These are phyloP conservation scores for Fissipunctia ypsillon DNA, from an alignment of 2,888 invertebrate genomes.

Conservation along the genomic window DNA sequence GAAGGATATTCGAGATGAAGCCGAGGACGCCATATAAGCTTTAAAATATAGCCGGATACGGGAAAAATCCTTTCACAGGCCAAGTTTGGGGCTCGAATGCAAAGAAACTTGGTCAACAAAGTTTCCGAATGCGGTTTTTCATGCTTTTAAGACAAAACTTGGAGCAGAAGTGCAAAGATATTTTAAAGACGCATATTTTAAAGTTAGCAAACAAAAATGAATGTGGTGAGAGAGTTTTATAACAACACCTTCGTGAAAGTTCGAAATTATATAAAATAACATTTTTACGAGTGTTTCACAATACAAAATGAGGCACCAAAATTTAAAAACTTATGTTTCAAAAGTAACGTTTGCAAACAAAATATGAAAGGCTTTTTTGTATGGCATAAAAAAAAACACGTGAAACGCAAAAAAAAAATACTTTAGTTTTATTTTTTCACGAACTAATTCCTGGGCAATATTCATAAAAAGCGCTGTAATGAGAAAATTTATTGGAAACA, in stretches of 20 bases:
- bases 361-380: background rate
- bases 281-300: conserved; percentile 26
- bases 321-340: background rate
- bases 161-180: conserved; percentile 36
- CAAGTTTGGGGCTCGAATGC: conserved; percentile 63
- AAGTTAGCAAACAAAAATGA: conserved; percentile 54
- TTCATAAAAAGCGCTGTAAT: conserved; percentile 63
- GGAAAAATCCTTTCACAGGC: conserved; percentile 70
- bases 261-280: conserved; percentile 34
- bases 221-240: conserved; percentile 35
- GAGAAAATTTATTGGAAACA: conserved; percentile 71
- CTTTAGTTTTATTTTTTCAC: conserved; percentile 33
- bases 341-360: background rate
- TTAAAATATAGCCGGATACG: conserved; percentile 81
- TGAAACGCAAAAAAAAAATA: conserved; percentile 13
- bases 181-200: conserved; percentile 57
- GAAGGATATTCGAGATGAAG: conserved; percentile 81
- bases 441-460: conserved; percentile 29
- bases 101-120: conserved; percentile 70
- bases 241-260: conserved; percentile 30
- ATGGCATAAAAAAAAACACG: background rate
- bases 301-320: conserved; percentile 2
- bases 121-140: conserved; percentile 61
- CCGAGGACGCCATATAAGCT: conserved; percentile 77
- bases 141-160: conserved; percentile 61